Base-by-base conservation (phyloP, 2,797 vertebrate species). In the Falco novaeseelandiae region DNA sequence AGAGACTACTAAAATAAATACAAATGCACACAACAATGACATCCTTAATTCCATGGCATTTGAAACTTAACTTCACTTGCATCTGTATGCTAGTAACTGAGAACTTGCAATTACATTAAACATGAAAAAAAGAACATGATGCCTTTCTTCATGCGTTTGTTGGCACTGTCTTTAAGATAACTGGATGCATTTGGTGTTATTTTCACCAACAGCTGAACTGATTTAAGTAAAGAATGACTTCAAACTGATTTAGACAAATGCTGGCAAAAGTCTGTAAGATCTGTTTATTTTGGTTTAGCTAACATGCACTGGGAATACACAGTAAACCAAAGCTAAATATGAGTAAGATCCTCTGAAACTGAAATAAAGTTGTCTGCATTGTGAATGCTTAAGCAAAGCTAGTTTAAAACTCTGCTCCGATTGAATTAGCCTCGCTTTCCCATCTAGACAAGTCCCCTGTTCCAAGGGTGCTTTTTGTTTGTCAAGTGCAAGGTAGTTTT, bases 201-300 rank as follows among this genome's bases (percentile, higher is more conserved):
- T 89, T 94, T 90, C 88, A 93, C 52, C 80, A 83, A 72, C 93
- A 96, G 90, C 91, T 96, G 88, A 86, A 80, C 20, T 65, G 57
- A 76, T 77, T 95, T 84, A 92, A 94, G 72, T 10, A 32, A 83
- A 90, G 83, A 82, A 54, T 79, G 77, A 89, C 78, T 96, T 89
- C 89, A 88, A 90, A 83, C 38, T 18, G 44, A 30, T 78, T 80
- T 79, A 86, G 80, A 92, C 62, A 93, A 95, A 80, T 14, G 23
- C 59, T 95, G 94, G 93, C 95, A 93, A 32, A 83, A 46, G 65
- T 40, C 89, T 59, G 48, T 9, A 48, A 44, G 58, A 72, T 15
- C 21, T 69, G 70, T 94, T 96, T 96, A 38, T 73, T 94, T 95
- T 96, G 72, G 62, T 95, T 91, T 83, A 67, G 29, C 59, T 89